Base-by-base conservation (phyloP, 1,140 invertebrate species). In the Ylistrum balloti region DNA sequence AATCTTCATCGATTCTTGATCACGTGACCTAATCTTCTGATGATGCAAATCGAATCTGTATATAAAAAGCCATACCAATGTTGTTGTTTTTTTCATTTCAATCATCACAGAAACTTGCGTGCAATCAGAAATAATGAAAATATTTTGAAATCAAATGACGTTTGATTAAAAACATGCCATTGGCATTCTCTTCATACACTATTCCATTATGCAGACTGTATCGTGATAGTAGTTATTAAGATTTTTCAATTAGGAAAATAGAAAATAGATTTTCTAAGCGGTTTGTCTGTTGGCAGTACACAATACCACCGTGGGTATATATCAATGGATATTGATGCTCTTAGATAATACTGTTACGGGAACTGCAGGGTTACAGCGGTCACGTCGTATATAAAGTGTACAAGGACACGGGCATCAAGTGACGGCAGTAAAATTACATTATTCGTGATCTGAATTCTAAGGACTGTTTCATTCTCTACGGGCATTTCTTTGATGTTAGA, bases 91-190 rank as follows among this genome's bases (percentile, higher is more conserved):
- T 74, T 74, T 56, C 45, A 56, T 38, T 38, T 38, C n/a, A n/a
- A n/a, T n/a, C n/a, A n/a, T n/a, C 9, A 17, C 17, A 74, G n/a
- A 74, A n/a, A 74, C 5, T n/a, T 74, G 56, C 56, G 28, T 74
- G 56, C 5, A n/a, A 74, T 28, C 5, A 11, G 17, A n/a, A 9
- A n/a, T 74, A n/a, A n/a, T 28, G n/a, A 74, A 74, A 17, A 17
- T 74, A 28, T 1, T n/a, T 28, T 28, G n/a, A 74, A 74, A 28
- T 74, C 1, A 17, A 28, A 74, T 74, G 28, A 74, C 22, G n/a
- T 74, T 74, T 17, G 28, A 74, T 74, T 74, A 7, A 74, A n/a
- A 74, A 74, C 28, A 74, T 74, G 56, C 56, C 56, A 74, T 74
- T 28, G 56, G 56, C 56, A 74, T 74, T 9, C 28, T 74, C 56